Conservation (phyloP, 1,140 invertebrate genomes). For the Trichomalopsis sarcophagae region DNA sequence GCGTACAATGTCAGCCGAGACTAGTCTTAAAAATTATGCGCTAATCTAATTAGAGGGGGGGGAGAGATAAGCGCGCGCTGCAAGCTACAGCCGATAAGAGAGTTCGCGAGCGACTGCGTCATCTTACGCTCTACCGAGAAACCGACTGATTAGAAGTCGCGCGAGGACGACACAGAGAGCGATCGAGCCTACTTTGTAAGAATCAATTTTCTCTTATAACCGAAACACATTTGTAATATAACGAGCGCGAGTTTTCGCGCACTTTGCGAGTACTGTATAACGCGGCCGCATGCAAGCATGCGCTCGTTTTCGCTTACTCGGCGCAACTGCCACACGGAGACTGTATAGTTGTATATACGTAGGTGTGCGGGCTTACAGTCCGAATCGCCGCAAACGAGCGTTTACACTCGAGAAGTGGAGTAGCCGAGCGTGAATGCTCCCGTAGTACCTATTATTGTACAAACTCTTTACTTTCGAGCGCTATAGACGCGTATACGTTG, state of each 20-base stretch:
- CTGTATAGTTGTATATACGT: neutral
- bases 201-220: neutral
- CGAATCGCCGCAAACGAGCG: conserved; percentile 23
- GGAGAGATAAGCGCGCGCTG: neutral
- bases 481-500: neutral
- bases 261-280: neutral
- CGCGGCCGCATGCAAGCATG: neutral
- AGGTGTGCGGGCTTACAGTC: neutral
- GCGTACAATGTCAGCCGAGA: conserved; percentile 38
- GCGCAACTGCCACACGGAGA: neutral
- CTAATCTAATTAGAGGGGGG: conserved; percentile 40
- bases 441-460: neutral
- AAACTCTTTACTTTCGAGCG: conserved; percentile 10
- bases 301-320: conserved; percentile 29
- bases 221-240: neutral
- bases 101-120: conserved; percentile 1
- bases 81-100: neutral
- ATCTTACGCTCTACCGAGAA: conserved; percentile 42
- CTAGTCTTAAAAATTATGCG: neutral
- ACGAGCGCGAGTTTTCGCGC: neutral
- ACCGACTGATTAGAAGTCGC: neutral
- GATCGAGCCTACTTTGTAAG: neutral
- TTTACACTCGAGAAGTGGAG: conserved; percentile 15
- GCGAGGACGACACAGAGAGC: neutral
- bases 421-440: neutral